phyloP scores from a whole-genome alignment of 2,888 invertebrate species.

The Melanchra persicariae region DNA sequence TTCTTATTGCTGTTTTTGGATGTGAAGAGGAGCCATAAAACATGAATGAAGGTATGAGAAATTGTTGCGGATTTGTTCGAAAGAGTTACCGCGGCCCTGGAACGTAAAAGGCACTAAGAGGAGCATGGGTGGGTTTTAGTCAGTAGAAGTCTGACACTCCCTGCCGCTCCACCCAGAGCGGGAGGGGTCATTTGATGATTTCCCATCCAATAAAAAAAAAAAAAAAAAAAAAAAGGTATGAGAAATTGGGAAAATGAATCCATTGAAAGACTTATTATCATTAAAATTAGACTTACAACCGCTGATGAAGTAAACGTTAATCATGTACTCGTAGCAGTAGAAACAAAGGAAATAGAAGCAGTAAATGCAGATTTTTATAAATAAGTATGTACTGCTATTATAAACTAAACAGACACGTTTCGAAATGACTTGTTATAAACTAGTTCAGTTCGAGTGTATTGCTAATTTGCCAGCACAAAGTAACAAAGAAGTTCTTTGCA shows the following conservation, averaged over 20 bases:
- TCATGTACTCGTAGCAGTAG: conserved; percentile 9
- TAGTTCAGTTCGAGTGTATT: conserved; percentile 79
- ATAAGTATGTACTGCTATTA: conserved; percentile 57
- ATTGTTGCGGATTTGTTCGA: too few relatives aligned
- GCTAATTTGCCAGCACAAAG: conserved; percentile 78
- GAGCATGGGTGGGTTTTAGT: too few relatives aligned
- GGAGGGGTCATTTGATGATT: too few relatives aligned
- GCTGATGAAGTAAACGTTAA: conserved; percentile 20
- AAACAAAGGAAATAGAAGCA: conserved; percentile 35
- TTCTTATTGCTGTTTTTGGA: conserved; percentile 27
- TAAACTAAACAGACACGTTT: conserved; percentile 67
- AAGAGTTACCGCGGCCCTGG: too few relatives aligned
- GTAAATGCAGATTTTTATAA: conserved; percentile 19
- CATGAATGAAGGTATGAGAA: conserved; percentile 31
- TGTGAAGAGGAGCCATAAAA: conserved; percentile 42
- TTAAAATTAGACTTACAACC: conserved; percentile 5
- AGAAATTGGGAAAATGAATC: not conserved
- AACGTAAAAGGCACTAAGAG: too few relatives aligned
- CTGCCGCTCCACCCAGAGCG: too few relatives aligned
- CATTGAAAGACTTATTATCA: conserved; percentile 14
- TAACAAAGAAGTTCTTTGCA: conserved; percentile 79
- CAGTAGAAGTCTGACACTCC: too few relatives aligned
- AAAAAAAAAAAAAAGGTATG: too few relatives aligned
- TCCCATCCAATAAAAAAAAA: too few relatives aligned
- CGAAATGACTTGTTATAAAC: conserved; percentile 75